These are phyloP conservation scores for Neostethus bicornis DNA, from an alignment of 2,797 vertebrate species.

Conservation along the genomic window DNA sequence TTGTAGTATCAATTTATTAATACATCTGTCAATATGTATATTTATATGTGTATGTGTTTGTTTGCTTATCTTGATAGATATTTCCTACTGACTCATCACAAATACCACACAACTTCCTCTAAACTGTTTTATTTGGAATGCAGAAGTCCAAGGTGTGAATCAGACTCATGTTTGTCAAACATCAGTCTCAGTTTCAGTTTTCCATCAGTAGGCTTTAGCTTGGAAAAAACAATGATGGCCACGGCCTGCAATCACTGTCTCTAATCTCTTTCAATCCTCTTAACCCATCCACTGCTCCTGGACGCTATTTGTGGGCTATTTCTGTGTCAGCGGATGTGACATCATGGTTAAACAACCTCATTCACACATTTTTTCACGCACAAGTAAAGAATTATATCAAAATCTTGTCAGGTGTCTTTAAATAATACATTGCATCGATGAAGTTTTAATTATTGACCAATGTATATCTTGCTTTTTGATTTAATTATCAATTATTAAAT, in stretches of 20 bases:
- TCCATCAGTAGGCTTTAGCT: slow-evolving; percentile 28
- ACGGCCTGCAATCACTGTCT: slow-evolving; percentile 64
- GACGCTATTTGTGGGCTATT: slow-evolving; percentile 66
- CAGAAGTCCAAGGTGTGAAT: too few relatives aligned
- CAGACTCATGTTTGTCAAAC: background rate
- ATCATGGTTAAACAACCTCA: slow-evolving; percentile 30
- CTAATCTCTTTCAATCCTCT: slow-evolving; percentile 85
- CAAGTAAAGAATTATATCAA: background rate
- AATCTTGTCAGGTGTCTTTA: background rate
- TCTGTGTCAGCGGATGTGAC: slow-evolving; percentile 67
- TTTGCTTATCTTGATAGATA: too few relatives aligned
- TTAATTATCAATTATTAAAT: background rate
- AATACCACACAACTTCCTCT: too few relatives aligned
- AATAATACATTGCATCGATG: background rate
- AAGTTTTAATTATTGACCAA: background rate
- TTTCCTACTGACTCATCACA: too few relatives aligned
- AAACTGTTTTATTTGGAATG: background rate
- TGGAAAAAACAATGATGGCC: slow-evolving; percentile 24
- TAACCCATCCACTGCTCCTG: slow-evolving; percentile 49
- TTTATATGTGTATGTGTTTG: too few relatives aligned
- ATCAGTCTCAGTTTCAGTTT: too few relatives aligned
- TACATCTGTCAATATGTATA: too few relatives aligned
- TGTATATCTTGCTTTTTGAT: background rate
- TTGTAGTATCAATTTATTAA: too few relatives aligned
- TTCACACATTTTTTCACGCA: slow-evolving; percentile 5